These are phyloP conservation scores for Brachynemurus nebulosus DNA, from an alignment of 2,888 invertebrate species.

Conservation along the genomic window DNA sequence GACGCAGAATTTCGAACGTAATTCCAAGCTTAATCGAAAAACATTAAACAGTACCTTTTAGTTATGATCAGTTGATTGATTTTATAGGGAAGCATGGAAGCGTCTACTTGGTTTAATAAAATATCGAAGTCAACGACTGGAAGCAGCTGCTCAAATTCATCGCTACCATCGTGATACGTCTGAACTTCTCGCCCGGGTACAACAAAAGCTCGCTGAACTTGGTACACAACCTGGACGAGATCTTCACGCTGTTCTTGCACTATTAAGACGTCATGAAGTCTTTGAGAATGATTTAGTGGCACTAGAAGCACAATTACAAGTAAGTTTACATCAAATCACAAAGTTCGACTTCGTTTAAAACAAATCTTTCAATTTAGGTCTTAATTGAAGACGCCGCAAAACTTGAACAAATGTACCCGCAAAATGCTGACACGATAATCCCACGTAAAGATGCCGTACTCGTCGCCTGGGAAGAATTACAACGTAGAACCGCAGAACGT, in stretches of 20 bases:
- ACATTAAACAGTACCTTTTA: too few relatives aligned
- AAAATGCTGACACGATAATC: slow-evolving; percentile 79
- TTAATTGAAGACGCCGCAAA: slow-evolving; percentile 86
- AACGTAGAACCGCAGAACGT: slow-evolving; percentile 67
- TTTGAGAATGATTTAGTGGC: slow-evolving; percentile 89
- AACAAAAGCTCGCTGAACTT: slow-evolving; percentile 77
- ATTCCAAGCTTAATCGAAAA: too few relatives aligned
- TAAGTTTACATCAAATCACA: too few relatives aligned
- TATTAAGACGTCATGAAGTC: slow-evolving; percentile 78
- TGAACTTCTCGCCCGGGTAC: slow-evolving; percentile 78
- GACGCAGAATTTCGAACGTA: too few relatives aligned
- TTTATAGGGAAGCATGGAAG: slow-evolving; percentile 65
- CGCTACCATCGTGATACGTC: slow-evolving; percentile 93
- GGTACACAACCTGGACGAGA: slow-evolving; percentile 69
- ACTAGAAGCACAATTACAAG: slow-evolving; percentile 79
- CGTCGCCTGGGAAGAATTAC: slow-evolving; percentile 75
- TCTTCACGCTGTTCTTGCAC: slow-evolving; percentile 68
- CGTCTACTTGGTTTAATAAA: slow-evolving; percentile 75
- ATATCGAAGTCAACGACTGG: slow-evolving; percentile 71
- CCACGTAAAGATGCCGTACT: slow-evolving; percentile 76
- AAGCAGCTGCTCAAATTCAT: slow-evolving; percentile 94
- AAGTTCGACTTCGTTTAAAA: too few relatives aligned
- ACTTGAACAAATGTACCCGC: slow-evolving; percentile 76
- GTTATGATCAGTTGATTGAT: too few relatives aligned
- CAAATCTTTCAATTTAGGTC: slow-evolving; percentile 34